A percentile compares a stretch with the other conserved stretches of the same genome.
Evolutionary conservation across 2,888 invertebrate species (phyloP).

Genomic region (Villa cingulata): DNA sequence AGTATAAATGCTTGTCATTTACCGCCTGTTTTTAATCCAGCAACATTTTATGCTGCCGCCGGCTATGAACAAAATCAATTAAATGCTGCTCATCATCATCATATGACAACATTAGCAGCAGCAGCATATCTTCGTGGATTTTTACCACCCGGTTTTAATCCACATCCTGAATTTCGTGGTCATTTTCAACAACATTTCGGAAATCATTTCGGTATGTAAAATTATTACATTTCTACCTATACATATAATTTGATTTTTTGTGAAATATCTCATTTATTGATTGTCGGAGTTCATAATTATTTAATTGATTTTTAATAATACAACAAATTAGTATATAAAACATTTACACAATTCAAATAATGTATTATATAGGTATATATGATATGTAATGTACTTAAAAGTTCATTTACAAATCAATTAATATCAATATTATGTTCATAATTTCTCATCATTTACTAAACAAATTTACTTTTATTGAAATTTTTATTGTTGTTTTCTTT

Average conservation of each 20-base stretch:
- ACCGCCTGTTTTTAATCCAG: constrained; percentile 35
- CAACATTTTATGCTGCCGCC: constrained; percentile 32
- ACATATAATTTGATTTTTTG: too few species aligned
- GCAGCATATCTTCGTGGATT: constrained; percentile 34
- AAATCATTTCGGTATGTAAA: constrained; percentile 30
- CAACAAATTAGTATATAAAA: too few species aligned
- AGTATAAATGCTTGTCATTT: constrained; percentile 30
- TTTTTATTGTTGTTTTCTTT: background rate
- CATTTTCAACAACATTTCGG: constrained; percentile 36
- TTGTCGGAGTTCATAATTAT: too few species aligned
- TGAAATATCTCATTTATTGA: too few species aligned
- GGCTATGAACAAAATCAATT: constrained; percentile 32
- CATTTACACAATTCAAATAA: too few species aligned
- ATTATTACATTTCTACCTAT: too few species aligned
- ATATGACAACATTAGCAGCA: constrained; percentile 34
- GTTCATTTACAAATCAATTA: too few species aligned
- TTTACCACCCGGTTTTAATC: constrained; percentile 33
- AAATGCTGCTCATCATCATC: constrained; percentile 34
- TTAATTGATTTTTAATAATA: too few species aligned
- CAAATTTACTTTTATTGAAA: background rate
- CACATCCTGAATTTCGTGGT: constrained; percentile 33
- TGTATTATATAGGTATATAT: too few species aligned
- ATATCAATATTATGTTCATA: too few species aligned
- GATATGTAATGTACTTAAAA: too few species aligned
- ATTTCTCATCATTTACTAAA: too few species aligned